A percentile compares a stretch with the other conserved stretches of the same genome.
Evolutionary conservation across 2,888 invertebrate species (phyloP).

Genomic region (Orgyia antiqua): DNA sequence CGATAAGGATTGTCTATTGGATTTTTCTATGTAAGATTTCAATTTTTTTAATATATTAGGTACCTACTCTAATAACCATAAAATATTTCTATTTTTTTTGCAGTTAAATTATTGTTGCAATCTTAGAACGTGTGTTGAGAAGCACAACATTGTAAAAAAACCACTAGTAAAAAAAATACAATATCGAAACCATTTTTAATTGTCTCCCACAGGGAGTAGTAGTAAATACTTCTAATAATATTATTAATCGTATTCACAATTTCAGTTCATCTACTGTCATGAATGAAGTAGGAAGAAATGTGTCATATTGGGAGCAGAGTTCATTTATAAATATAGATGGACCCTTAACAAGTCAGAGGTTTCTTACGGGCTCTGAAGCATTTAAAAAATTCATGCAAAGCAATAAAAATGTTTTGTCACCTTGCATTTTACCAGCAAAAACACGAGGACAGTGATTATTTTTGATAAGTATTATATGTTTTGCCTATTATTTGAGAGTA

Average conservation of each 20-base stretch:
- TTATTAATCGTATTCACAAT: too few relatives aligned
- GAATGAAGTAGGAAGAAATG: slow-evolving; percentile 4
- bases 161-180: too few relatives aligned
- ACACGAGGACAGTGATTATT: too few relatives aligned
- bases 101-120: too few relatives aligned
- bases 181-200: too few relatives aligned
- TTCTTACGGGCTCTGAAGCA: slow-evolving; percentile 53
- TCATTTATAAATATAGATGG: slow-evolving; percentile 5
- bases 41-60: too few relatives aligned
- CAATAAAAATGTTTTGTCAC: slow-evolving; percentile 32
- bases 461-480: slow-evolving; percentile 29
- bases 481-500: slow-evolving; percentile 23
- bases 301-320: not conserved
- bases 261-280: slow-evolving; percentile 30
- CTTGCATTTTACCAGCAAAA: slow-evolving; percentile 9
- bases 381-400: slow-evolving; percentile 52
- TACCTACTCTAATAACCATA: too few relatives aligned
- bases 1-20: slow-evolving; percentile 59
- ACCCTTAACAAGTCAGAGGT: slow-evolving; percentile 30
- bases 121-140: too few relatives aligned
- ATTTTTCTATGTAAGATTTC: slow-evolving; percentile 42
- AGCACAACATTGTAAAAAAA: too few relatives aligned
- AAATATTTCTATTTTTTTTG: too few relatives aligned
- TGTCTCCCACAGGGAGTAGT: too few relatives aligned
- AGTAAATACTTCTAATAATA: too few relatives aligned